Percentiles rank a stretch among this genome's conserved stretches.
Conservation (phyloP, 2,888 invertebrate genomes). For the Seira sanloemensis region DNA sequence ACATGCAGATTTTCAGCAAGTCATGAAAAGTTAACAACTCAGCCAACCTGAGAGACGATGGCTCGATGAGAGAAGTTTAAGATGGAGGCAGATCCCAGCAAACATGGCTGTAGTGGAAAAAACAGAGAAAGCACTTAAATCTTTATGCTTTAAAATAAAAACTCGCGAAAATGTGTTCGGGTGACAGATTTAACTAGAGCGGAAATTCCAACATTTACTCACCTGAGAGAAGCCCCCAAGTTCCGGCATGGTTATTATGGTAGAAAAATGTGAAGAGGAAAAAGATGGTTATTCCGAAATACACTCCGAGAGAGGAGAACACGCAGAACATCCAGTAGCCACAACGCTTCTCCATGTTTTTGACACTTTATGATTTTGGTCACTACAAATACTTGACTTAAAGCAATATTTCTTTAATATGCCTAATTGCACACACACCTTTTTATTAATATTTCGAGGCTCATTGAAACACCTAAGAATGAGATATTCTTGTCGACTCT, state of each 20-base stretch:
- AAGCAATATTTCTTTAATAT: too few relatives aligned
- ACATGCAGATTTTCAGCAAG: not conserved
- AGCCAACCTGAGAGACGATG: constrained; percentile 66
- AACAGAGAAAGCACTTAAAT: not conserved
- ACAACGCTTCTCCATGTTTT: constrained; percentile 68
- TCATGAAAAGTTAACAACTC: too few relatives aligned
- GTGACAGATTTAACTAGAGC: not conserved
- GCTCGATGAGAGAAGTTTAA: constrained; percentile 67
- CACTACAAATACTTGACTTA: too few relatives aligned
- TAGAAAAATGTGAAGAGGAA: constrained; percentile 72
- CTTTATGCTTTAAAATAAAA: not conserved
- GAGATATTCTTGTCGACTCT: too few relatives aligned
- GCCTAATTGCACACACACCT: not conserved
- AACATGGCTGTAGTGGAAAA: constrained; percentile 65
- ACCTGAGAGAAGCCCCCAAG: constrained; percentile 72
- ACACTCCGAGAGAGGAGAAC: constrained; percentile 67
- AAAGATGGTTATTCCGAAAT: constrained; percentile 71
- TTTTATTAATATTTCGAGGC: not conserved
- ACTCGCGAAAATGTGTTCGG: too few relatives aligned
- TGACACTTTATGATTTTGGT: too few relatives aligned
- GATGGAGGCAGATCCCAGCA: constrained; percentile 70
- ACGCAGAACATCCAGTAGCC: constrained; percentile 65
- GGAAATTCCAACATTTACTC: constrained; percentile 16
- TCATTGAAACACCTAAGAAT: too few relatives aligned
- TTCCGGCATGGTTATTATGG: constrained; percentile 70